These are phyloP conservation scores for Anhinga anhinga DNA, from an alignment of 2,113 vertebrate species.

Conservation along the genomic window DNA sequence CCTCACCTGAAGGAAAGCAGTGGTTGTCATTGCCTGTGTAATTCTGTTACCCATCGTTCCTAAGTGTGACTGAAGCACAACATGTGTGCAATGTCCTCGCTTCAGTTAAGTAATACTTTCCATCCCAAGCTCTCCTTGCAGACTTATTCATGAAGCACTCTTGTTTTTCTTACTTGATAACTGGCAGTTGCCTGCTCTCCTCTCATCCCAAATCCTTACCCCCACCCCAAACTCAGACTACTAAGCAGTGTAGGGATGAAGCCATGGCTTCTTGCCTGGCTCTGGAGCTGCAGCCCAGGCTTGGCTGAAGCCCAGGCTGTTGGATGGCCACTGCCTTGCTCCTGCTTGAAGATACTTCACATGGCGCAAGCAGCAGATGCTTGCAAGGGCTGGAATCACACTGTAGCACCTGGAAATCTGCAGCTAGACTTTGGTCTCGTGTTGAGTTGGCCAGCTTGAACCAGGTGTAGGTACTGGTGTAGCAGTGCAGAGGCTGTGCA, in stretches of 20 bases:
- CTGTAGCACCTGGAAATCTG: neutral
- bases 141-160: neutral
- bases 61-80: neutral
- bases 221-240: neutral
- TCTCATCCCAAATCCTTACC: neutral
- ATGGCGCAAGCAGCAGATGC: neutral
- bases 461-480: neutral
- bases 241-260: neutral
- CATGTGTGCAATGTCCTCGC: fast-evolving
- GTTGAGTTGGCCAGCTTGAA: fast-evolving
- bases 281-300: neutral
- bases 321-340: neutral
- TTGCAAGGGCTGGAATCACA: neutral
- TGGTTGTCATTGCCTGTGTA: neutral
- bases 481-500: neutral
- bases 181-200: neutral
- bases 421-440: neutral
- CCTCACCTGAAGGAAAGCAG: neutral
- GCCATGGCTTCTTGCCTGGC: neutral
- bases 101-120: neutral
- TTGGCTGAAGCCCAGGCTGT: neutral
- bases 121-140: neutral
- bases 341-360: neutral
- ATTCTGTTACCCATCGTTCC: neutral
- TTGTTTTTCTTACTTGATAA: neutral